Conservation (phyloP, 2,888 invertebrate species). For the Parelbella ahira region DNA sequence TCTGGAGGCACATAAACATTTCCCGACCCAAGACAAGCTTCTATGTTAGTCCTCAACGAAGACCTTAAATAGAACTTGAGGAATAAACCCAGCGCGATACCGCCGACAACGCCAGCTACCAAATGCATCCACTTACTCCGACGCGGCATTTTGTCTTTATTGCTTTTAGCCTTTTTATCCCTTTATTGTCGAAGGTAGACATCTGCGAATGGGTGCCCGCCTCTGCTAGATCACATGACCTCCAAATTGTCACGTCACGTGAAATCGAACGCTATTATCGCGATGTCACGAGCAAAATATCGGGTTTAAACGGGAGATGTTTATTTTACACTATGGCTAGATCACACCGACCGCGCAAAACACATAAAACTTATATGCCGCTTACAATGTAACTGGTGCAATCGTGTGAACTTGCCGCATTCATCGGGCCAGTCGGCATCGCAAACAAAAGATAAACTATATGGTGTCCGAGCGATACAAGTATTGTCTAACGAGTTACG, state of each 20-base stretch:
- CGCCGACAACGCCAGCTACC: constrained; percentile 78
- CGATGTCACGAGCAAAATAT: constrained; percentile 67
- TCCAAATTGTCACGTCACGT: constrained; percentile 50
- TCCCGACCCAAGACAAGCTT: constrained; percentile 56
- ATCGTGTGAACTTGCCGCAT: constrained; percentile 68
- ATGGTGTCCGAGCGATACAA: constrained; percentile 41
- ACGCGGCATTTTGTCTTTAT: constrained; percentile 66
- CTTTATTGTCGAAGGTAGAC: constrained; percentile 70
- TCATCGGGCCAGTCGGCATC: constrained; percentile 49
- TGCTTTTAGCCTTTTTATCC: constrained; percentile 68
- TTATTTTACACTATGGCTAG: constrained; percentile 51
- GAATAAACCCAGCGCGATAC: constrained; percentile 79
- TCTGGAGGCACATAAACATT: constrained; percentile 51
- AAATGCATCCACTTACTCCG: constrained; percentile 75
- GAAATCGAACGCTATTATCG: constrained; percentile 59
- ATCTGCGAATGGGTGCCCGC: constrained; percentile 65
- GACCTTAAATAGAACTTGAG: constrained; percentile 69
- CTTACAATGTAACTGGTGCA: constrained; percentile 55
- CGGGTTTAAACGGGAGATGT: constrained; percentile 62
- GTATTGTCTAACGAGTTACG: constrained; percentile 59
- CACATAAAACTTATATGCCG: constrained; percentile 60
- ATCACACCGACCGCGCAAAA: constrained; percentile 35
- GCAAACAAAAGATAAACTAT: constrained; percentile 57
- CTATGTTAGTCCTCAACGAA: constrained; percentile 56
- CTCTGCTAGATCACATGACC: constrained; percentile 64